These are phyloP conservation scores for Urocynchramus pylzowi DNA, from an alignment of 2,113 vertebrate species.

Conservation along the genomic window DNA sequence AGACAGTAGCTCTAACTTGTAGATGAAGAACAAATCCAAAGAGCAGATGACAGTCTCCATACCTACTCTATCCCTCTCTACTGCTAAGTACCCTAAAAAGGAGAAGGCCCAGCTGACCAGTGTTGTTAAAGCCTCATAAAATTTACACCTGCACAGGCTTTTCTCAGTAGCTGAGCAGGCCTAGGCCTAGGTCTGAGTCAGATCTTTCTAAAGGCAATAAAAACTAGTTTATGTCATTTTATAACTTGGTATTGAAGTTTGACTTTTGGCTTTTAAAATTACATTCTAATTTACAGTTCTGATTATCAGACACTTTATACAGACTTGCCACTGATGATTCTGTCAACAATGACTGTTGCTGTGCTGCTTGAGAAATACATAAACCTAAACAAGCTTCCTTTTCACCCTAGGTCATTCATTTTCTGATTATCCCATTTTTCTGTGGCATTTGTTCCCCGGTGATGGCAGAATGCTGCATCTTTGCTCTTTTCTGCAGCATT, in stretches of 20 bases:
- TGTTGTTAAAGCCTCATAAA: neutral
- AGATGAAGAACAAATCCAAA: neutral
- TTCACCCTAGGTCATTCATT: neutral
- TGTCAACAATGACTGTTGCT: neutral
- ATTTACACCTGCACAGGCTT: neutral
- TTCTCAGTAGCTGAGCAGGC: neutral
- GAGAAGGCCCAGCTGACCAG: neutral
- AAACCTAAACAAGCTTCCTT: neutral
- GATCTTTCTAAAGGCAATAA: neutral
- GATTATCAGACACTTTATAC: neutral
- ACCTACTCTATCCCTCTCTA: neutral
- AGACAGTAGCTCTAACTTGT: neutral
- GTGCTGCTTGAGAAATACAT: neutral
- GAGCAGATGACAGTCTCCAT: neutral
- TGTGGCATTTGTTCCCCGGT: rapidly evolving
- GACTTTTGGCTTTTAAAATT: neutral
- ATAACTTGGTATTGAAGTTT: neutral
- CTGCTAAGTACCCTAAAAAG: neutral
- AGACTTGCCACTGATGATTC: neutral
- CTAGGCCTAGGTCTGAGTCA: neutral
- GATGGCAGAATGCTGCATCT: neutral
- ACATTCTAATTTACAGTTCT: neutral
- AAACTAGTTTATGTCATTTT: neutral
- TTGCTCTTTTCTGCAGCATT: neutral
- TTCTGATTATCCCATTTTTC: neutral